phyloP scores from a whole-genome alignment of 2,797 vertebrate species.

The Galago senegalensis region DNA sequence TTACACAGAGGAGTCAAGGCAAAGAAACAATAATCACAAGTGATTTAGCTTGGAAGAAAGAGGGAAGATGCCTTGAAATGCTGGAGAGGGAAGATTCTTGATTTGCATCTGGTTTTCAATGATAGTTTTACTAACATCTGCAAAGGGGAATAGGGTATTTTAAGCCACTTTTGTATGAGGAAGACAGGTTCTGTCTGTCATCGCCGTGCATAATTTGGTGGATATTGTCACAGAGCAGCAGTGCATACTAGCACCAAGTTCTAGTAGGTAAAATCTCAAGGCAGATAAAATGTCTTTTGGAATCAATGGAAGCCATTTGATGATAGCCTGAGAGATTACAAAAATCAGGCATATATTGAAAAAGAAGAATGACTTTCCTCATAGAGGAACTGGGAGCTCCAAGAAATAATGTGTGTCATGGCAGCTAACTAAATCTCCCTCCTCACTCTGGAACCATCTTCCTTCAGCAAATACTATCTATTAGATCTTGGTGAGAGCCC shows the following conservation, averaged over 20 bases:
- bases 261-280: conserved; percentile 70
- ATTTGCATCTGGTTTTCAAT: conserved; percentile 53
- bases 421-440: conserved; percentile 61
- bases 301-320: conserved; percentile 79
- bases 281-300: conserved; percentile 80
- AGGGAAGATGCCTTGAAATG: not conserved
- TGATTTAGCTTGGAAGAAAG: conserved; percentile 24
- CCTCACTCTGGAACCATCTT: conserved; percentile 61
- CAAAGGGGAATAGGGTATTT: conserved; percentile 3
- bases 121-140: conserved; percentile 8
- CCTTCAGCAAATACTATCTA: conserved; percentile 71
- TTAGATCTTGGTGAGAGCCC: conserved; percentile 26
- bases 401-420: conserved; percentile 46
- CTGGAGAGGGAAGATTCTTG: conserved; percentile 18
- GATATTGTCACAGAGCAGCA: not conserved
- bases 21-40: conserved; percentile 49
- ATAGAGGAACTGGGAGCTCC: conserved; percentile 58
- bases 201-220: not conserved
- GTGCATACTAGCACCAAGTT: conserved; percentile 46
- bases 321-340: conserved; percentile 68
- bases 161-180: conserved; percentile 3
- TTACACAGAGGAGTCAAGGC: conserved; percentile 54
- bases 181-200: not conserved
- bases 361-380: conserved; percentile 78
- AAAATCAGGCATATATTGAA: conserved; percentile 79